Base-by-base conservation (phyloP, 2,888 invertebrate genomes). In the Caenorhabditis angaria region DNA sequence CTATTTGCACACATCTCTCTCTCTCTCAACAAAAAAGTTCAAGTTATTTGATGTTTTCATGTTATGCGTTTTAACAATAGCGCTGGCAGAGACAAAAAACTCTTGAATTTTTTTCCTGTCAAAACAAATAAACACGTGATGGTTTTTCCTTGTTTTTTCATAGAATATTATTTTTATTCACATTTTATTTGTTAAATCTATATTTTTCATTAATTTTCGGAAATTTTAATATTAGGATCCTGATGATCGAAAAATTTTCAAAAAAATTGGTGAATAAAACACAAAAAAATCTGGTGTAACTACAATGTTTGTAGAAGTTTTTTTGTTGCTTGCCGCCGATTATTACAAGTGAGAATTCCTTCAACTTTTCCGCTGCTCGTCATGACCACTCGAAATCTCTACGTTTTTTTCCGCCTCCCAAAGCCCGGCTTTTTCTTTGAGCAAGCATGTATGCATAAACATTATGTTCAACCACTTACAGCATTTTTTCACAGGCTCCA, bases 361-460 rank as follows among this genome's bases (percentile, higher is more conserved):
- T 70, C 62, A 65, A 65, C 70, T 65, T 65, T 65, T 62, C 70
- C 61, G 59, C 65, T 55, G 65, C 25, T 27, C 25, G 65, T 51
- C 70, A 65, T 70, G 70, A 70, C 70, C 70, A 70, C 70, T 70
- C 70, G 65, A 70, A 70, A 65, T 61, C 64, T 22, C 22, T n/a
- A n/a, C 51, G 51, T 24, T 20, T 60, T 56, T 64, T 61, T 57
- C 69, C 64, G 64, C 57, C 54, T 24, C n/a, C n/a, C 59, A 27
- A n/a, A n/a, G n/a, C n/a, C 32, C 65, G 29, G 69, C 50, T 56
- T 64, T 55, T 60, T 22, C 61, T 53, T 53, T 41, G 22, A 57
- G 50, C 57, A n/a, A n/a, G n/a, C n/a, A n/a, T n/a, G n/a, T n/a
- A 41, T 41, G 41, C 41, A 41, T 41, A 41, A 41, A 41, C 41